Percentiles rank a stretch among this genome's conserved stretches.
These are phyloP conservation scores for Mythimna pallens DNA, from an alignment of 2,888 invertebrate species.

Conservation along the genomic window DNA sequence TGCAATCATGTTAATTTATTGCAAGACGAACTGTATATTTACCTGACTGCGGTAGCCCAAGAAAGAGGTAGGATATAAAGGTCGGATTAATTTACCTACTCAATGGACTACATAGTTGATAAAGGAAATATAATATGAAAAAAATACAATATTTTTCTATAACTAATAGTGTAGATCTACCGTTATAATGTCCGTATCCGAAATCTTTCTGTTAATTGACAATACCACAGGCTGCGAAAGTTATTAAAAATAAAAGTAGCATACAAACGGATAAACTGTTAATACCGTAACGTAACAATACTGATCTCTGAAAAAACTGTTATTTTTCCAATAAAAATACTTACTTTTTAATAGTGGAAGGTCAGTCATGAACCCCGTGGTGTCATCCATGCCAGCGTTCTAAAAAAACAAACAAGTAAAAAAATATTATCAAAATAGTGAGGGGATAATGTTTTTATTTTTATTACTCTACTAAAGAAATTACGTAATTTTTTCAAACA, in stretches of 20 bases:
- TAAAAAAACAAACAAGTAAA: conserved; percentile 80
- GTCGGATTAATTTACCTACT: neutral
- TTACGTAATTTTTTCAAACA: neutral
- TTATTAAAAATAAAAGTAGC: conserved; percentile 23
- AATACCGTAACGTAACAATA: conserved; percentile 10
- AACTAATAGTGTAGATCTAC: no score
- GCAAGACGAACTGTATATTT: neutral
- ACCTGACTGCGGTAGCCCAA: neutral
- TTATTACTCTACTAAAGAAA: neutral
- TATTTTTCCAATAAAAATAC: conserved; percentile 75
- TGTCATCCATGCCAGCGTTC: conserved; percentile 96
- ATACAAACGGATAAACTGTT: neutral
- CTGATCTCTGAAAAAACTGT: neutral
- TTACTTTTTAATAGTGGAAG: conserved; percentile 97
- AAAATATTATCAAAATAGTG: neutral
- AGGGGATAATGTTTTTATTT: neutral
- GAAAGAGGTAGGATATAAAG: neutral
- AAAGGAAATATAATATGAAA: neutral
- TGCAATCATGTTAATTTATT: neutral
- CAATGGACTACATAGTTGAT: neutral
- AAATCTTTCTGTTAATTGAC: conserved; percentile 5
- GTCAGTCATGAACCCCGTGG: conserved; percentile 96
- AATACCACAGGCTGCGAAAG: conserved; percentile 46
- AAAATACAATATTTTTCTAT: neutral
- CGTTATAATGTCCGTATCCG: neutral